Base-by-base conservation (phyloP, 2,888 invertebrate species). In the Ennomos erosarius region DNA sequence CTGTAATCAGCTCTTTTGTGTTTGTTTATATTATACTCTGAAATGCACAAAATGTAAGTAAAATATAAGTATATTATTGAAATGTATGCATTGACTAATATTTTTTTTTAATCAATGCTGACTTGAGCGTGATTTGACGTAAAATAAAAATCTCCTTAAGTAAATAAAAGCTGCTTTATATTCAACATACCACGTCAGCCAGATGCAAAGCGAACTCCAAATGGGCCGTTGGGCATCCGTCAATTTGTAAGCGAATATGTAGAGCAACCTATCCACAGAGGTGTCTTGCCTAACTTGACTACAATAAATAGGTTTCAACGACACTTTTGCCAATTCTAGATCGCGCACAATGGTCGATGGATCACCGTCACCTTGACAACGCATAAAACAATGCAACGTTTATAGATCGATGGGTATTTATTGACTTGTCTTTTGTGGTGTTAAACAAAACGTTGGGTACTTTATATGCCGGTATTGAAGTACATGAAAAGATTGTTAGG, bases 261-360 rank as follows among this genome's bases (percentile, higher is more conserved):
- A 56, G 55, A 59, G 42, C 51, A 47, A 45, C 13, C 37, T n/a
- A 10, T 46, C n/a, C 45, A 6, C 12, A 36, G 36, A 65, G 55
- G 59, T 62, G 62, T 62, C 40, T 61, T 8, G 51, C 70, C 64
- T 64, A 74, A 70, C 40, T 57, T 4, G 51, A 72, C 64, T 64
- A 74, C 70, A 73, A 77, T 73, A 75, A 71, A 59, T 68, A 53
- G 45, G 53, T 39, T 42, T 68, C 67, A 64, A 67, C 65, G 57
- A 76, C 73, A 71, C 52, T 70, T 73, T 76, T 70, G 75, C 71
- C 74, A 73, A 74, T 76, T 77, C 71, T 64, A 75, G 73, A 67
- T 61, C 40, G 42, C 54, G 42, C 33, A 79, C 79, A 81, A 81
- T 81, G 72, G 72, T 56, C 79, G 45, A 80, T 80, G 72, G 70